Evolutionary conservation across 2,797 vertebrate species (phyloP).

Genomic region (Alexandromys oeconomus): DNA sequence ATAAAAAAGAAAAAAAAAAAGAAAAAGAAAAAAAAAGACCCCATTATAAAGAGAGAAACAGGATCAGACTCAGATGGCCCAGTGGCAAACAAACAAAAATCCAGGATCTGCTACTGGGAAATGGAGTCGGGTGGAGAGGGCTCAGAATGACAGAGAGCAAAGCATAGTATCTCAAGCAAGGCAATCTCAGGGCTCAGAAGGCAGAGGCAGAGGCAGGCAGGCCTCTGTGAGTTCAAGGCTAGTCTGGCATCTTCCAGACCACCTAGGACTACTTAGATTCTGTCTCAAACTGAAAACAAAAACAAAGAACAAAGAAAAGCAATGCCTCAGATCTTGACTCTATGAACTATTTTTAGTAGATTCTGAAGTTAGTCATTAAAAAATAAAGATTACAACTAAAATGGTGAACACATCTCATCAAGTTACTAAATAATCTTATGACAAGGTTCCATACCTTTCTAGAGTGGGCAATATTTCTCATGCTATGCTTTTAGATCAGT

Average conservation of each 20-base stretch:
- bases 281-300: neutral
- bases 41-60: slow-evolving; percentile 48
- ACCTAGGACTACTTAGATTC: neutral
- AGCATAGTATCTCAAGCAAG: neutral
- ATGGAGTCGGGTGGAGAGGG: neutral
- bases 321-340: neutral
- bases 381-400: slow-evolving; percentile 20
- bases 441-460: neutral
- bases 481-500: neutral
- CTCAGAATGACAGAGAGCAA: neutral
- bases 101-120: neutral
- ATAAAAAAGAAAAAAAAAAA: slow-evolving; percentile 28
- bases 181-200: neutral
- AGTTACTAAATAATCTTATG: slow-evolving; percentile 22
- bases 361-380: slow-evolving; percentile 22
- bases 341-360: slow-evolving; percentile 15
- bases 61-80: slow-evolving; percentile 35
- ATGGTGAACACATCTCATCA: slow-evolving; percentile 42
- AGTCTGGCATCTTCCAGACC: neutral
- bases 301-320: neutral
- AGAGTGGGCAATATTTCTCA: neutral
- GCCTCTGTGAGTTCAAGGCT: neutral
- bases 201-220: neutral
- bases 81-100: neutral
- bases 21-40: neutral